Evolutionary conservation across 2,113 vertebrate genomes (phyloP).

Genomic region (Isichthys henryi): DNA sequence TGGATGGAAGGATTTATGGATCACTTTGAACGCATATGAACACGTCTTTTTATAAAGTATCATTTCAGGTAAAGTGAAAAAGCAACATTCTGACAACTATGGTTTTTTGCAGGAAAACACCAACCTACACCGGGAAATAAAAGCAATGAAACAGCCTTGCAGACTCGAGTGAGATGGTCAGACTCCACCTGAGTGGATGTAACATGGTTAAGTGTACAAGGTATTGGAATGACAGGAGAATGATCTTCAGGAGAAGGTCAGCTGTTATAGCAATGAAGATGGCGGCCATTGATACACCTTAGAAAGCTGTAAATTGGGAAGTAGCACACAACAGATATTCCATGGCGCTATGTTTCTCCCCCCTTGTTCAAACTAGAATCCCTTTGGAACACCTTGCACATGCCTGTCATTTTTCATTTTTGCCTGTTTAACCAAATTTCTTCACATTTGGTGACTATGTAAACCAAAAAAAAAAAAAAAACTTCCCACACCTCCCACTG

Average conservation of each 20-base stretch:
- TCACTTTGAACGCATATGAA: neutral
- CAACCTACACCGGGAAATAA: neutral
- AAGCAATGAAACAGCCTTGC: neutral
- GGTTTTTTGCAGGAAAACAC: neutral
- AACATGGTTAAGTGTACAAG: slow-evolving; percentile 3
- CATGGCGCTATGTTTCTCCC: neutral
- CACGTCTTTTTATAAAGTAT: neutral
- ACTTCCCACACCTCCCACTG: neutral
- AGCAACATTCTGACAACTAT: neutral
- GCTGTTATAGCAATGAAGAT: too few relatives aligned
- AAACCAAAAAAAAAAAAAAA: neutral
- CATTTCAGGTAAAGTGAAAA: neutral
- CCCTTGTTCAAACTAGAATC: neutral
- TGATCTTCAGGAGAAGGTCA: neutral
- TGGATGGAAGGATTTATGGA: neutral
- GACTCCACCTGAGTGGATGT: neutral
- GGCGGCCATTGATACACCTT: neutral
- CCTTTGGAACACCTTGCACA: neutral
- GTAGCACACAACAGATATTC: neutral
- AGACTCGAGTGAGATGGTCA: neutral
- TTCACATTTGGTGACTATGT: neutral
- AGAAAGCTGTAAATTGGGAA: neutral
- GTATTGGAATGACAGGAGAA: neutral
- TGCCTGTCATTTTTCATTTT: too few relatives aligned
- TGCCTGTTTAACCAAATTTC: neutral